phyloP scores from a whole-genome alignment of 2,888 invertebrate genomes.

The Pteria penguin region DNA sequence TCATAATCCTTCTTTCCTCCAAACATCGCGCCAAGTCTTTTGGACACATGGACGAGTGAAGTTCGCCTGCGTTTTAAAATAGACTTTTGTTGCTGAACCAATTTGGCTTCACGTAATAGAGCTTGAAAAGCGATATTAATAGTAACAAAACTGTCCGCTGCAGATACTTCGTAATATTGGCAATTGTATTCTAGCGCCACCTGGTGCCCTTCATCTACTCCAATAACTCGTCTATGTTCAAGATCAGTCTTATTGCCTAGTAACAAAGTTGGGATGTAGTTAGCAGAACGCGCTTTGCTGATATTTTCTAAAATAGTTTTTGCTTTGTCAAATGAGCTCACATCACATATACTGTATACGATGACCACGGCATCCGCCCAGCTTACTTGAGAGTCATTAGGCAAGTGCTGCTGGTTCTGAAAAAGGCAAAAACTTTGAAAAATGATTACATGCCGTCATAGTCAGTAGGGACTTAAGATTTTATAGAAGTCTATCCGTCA shows the following conservation, averaged over 20 bases:
- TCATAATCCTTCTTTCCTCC: constrained; percentile 63
- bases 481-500: no score
- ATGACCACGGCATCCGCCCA: constrained; percentile 92
- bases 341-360: constrained; percentile 90
- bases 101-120: constrained; percentile 63
- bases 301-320: constrained; percentile 52
- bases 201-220: constrained; percentile 82
- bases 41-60: constrained; percentile 65
- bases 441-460: no score
- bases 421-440: background rate
- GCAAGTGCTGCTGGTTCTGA: constrained; percentile 28
- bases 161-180: constrained; percentile 71
- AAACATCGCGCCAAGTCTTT: constrained; percentile 70
- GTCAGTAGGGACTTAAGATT: no score
- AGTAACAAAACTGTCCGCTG: constrained; percentile 66
- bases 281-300: constrained; percentile 82
- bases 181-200: constrained; percentile 67
- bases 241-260: constrained; percentile 91
- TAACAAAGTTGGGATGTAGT: constrained; percentile 88
- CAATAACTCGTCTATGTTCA: constrained; percentile 81
- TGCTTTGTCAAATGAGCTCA: constrained; percentile 85
- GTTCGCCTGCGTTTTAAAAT: constrained; percentile 60
- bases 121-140: constrained; percentile 67
- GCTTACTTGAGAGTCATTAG: constrained; percentile 52
- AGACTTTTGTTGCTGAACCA: constrained; percentile 62